A percentile compares a stretch with the other conserved stretches of the same genome.
Conservation (phyloP, 2,888 invertebrate genomes). For the Hipparchia sbordonii region DNA sequence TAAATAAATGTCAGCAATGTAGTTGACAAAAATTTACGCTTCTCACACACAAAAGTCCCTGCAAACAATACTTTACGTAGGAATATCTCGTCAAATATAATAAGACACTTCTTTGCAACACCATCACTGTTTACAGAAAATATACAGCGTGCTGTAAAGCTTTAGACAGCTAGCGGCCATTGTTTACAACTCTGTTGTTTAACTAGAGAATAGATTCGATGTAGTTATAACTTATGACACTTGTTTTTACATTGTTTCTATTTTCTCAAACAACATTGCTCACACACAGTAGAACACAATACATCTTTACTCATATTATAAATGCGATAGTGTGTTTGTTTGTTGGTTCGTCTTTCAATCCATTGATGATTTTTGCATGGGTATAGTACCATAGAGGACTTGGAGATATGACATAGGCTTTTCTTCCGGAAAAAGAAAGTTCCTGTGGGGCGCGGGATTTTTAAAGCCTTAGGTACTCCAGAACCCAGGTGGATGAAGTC, state of each 20-base stretch:
- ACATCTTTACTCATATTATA: neutral
- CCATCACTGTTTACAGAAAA: constrained; percentile 56
- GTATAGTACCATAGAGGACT: no score
- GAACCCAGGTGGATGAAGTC: no score
- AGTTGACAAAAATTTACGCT: constrained; percentile 61
- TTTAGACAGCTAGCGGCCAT: constrained; percentile 57
- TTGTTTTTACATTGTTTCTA: constrained; percentile 53
- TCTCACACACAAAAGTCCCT: constrained; percentile 53
- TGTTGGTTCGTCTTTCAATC: no score
- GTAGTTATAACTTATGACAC: constrained; percentile 22
- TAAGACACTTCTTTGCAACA: constrained; percentile 53
- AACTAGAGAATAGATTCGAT: constrained; percentile 50
- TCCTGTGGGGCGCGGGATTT: no score
- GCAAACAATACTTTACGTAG: constrained; percentile 57
- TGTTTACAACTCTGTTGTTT: constrained; percentile 61
- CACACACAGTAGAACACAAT: constrained; percentile 35
- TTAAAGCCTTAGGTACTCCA: no score
- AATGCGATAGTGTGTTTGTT: no score
- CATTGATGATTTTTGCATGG: no score
- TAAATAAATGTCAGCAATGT: constrained; percentile 72
- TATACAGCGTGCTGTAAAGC: constrained; percentile 64
- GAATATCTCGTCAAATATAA: constrained; percentile 57
- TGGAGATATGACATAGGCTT: no score
- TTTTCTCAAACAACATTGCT: constrained; percentile 51
- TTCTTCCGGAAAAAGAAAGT: no score